These are phyloP conservation scores for Irena cyanogastra DNA, from an alignment of 2,113 vertebrate genomes.

Conservation along the genomic window DNA sequence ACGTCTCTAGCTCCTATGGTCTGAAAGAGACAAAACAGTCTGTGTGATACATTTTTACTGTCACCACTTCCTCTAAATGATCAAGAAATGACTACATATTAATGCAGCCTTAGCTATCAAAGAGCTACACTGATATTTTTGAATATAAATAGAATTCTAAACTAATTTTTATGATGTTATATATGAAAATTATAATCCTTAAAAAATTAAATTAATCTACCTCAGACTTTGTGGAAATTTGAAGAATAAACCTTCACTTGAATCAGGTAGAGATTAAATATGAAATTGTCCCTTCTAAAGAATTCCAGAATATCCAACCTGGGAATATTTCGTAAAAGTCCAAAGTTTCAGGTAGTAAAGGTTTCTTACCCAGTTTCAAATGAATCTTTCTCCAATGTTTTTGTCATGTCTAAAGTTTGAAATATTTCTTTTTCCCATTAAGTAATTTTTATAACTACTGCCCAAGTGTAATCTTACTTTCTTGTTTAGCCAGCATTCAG, in stretches of 20 bases:
- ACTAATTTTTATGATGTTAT: neutral
- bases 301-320: neutral
- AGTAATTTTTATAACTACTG: neutral
- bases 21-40: neutral
- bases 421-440: neutral
- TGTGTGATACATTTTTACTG: neutral
- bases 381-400: neutral
- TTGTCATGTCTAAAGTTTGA: neutral
- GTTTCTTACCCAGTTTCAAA: neutral
- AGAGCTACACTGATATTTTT: neutral
- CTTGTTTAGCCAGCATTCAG: neutral
- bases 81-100: neutral
- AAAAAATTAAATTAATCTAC: neutral
- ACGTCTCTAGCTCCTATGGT: neutral
- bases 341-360: neutral
- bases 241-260: neutral
- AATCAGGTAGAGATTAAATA: neutral
- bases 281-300: neutral
- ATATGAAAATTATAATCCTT: neutral
- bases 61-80: neutral
- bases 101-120: neutral
- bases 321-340: neutral
- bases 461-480: neutral
- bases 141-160: neutral
- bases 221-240: neutral